Conservation (phyloP, 2,797 vertebrate species). For the Melopsittacus undulatus region DNA sequence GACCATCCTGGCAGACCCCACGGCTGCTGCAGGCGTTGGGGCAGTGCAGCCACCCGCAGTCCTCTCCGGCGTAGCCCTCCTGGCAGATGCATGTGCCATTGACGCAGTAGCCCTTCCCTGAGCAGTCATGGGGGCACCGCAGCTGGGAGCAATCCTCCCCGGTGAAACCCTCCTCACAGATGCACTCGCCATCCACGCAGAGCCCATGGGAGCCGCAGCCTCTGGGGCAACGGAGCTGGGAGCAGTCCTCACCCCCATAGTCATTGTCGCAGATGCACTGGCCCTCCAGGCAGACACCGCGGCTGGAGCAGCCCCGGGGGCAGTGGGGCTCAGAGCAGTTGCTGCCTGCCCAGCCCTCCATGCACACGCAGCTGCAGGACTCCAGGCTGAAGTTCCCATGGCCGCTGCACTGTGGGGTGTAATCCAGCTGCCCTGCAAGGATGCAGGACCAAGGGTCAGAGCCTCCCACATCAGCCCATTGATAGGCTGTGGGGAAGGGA, state of each 20-base stretch:
- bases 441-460: constrained; percentile 3
- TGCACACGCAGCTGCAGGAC: constrained; percentile 91
- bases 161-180: constrained; percentile 91
- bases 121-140: constrained; percentile 92
- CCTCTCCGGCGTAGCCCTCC: constrained; percentile 88
- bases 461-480: not conserved
- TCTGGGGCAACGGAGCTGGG: constrained; percentile 86
- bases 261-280: constrained; percentile 93
- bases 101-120: constrained; percentile 85
- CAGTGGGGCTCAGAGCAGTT: constrained; percentile 94
- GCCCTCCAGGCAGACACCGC: constrained; percentile 91
- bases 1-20: constrained; percentile 88
- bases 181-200: constrained; percentile 92
- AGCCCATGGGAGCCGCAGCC: constrained; percentile 92
- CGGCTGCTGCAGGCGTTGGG: constrained; percentile 90
- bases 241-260: constrained; percentile 93
- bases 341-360: constrained; percentile 92
- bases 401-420: constrained; percentile 88
- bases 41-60: constrained; percentile 88
- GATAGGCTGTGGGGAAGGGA: not conserved
- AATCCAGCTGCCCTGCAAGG: constrained; percentile 89
- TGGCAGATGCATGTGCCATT: constrained; percentile 92
- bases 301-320: constrained; percentile 90
- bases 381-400: constrained; percentile 96
- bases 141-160: constrained; percentile 90